A percentile compares a stretch with the other conserved stretches of the same genome.
Conservation (phyloP, 2,797 vertebrate genomes). For the Pterois miles region DNA sequence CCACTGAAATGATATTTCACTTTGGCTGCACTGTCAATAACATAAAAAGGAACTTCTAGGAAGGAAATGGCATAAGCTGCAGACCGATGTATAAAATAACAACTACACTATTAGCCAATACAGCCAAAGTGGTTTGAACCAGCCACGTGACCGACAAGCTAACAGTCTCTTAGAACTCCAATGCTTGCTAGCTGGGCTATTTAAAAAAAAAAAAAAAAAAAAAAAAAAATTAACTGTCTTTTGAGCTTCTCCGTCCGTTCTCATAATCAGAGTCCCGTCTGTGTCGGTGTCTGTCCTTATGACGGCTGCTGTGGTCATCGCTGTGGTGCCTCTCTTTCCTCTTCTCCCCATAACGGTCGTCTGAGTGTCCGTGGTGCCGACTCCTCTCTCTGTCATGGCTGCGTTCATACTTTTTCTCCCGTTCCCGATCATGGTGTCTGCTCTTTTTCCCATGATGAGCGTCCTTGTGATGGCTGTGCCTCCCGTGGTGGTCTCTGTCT, state of each 20-base stretch:
- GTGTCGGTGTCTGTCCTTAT: constrained; percentile 87
- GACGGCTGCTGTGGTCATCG: constrained; percentile 84
- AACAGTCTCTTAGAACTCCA: constrained; percentile 17
- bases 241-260: constrained; percentile 80
- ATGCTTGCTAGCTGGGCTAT: neutral
- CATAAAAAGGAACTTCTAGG: constrained; percentile 49
- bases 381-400: constrained; percentile 76
- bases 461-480: constrained; percentile 88
- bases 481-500: constrained; percentile 85
- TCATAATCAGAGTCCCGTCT: constrained; percentile 87
- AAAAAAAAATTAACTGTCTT: constrained; percentile 71
- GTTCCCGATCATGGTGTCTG: constrained; percentile 85
- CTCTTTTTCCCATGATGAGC: constrained; percentile 89
- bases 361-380: constrained; percentile 82
- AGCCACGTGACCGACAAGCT: constrained; percentile 7
- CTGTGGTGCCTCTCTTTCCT: constrained; percentile 86
- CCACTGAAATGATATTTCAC: constrained; percentile 48
- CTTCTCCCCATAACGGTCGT: constrained; percentile 86
- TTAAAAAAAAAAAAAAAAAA: constrained; percentile 7
- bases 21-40: constrained; percentile 68
- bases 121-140: constrained; percentile 31
- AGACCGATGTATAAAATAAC: constrained; percentile 20
- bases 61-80: constrained; percentile 43
- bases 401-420: constrained; percentile 80
- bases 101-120: constrained; percentile 7